phyloP scores from a whole-genome alignment of 1,140 invertebrate genomes.

The Caenorhabditis tropicalis region DNA sequence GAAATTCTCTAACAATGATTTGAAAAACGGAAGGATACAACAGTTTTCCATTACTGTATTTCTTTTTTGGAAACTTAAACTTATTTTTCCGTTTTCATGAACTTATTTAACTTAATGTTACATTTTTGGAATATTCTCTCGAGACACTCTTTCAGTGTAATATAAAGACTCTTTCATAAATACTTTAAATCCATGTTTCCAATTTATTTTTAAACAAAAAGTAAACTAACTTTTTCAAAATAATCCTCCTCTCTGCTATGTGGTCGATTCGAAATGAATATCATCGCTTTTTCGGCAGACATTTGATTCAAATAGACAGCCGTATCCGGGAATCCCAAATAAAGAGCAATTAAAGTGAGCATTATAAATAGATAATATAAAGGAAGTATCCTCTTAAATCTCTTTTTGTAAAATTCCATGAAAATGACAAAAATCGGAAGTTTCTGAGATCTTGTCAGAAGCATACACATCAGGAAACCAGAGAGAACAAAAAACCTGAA shows the following conservation, averaged over 20 bases:
- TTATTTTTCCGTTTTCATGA: too few relatives aligned
- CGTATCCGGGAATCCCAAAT: background rate
- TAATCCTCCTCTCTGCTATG: background rate
- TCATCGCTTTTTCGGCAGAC: background rate
- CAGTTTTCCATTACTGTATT: too few relatives aligned
- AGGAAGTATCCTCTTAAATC: conserved; percentile 7
- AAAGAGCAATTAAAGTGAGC: background rate
- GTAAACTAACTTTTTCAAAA: background rate
- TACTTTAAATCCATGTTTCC: too few relatives aligned
- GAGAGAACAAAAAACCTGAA: conserved; percentile 44
- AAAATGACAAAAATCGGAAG: background rate
- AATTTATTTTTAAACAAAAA: too few relatives aligned
- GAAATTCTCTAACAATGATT: too few relatives aligned
- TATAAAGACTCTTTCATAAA: too few relatives aligned
- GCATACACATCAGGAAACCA: conserved; percentile 39
- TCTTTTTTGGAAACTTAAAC: too few relatives aligned
- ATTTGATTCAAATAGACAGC: background rate
- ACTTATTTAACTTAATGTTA: too few relatives aligned
- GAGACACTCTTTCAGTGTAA: too few relatives aligned
- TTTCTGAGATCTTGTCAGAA: background rate
- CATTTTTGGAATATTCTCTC: too few relatives aligned
- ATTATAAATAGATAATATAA: background rate
- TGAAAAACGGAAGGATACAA: too few relatives aligned
- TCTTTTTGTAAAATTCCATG: background rate
- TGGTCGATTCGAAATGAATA: background rate